Conservation (phyloP, 2,113 vertebrate genomes). For the Cinclus mexicanus region DNA sequence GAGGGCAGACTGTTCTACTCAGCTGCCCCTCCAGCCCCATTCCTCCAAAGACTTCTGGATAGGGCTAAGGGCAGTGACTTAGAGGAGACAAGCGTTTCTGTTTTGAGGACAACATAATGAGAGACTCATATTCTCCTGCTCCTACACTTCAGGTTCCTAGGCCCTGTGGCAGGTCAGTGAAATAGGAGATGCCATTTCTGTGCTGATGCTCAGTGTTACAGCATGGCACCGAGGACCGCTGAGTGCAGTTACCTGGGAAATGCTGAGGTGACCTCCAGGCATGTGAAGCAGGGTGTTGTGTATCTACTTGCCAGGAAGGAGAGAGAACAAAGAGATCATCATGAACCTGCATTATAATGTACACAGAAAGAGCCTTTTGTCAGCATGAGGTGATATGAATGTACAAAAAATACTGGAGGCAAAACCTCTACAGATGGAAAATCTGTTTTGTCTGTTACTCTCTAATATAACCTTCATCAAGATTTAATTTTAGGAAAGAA, state of each 20-base stretch:
- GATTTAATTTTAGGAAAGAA: neutral
- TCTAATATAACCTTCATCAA: neutral
- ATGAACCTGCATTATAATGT: neutral
- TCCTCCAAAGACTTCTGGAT: neutral
- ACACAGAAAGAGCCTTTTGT: neutral
- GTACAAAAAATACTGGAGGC: neutral
- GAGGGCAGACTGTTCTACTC: neutral
- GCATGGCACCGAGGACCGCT: neutral
- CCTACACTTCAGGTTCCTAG: neutral
- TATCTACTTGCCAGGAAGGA: neutral
- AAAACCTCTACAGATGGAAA: neutral
- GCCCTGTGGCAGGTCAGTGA: neutral
- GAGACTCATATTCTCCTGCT: neutral
- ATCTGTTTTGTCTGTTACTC: neutral
- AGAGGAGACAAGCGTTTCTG: neutral
- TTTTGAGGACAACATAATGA: neutral
- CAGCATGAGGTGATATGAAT: neutral
- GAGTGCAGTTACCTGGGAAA: neutral
- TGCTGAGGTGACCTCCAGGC: neutral
- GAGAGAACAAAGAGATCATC: neutral
- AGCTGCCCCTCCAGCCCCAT: neutral
- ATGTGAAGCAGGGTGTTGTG: neutral
- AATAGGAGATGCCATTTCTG: neutral
- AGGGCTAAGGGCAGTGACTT: neutral
- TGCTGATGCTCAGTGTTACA: fast-evolving